These are phyloP conservation scores for Bacillus rossius DNA, from an alignment of 1,140 invertebrate species.

Conservation along the genomic window DNA sequence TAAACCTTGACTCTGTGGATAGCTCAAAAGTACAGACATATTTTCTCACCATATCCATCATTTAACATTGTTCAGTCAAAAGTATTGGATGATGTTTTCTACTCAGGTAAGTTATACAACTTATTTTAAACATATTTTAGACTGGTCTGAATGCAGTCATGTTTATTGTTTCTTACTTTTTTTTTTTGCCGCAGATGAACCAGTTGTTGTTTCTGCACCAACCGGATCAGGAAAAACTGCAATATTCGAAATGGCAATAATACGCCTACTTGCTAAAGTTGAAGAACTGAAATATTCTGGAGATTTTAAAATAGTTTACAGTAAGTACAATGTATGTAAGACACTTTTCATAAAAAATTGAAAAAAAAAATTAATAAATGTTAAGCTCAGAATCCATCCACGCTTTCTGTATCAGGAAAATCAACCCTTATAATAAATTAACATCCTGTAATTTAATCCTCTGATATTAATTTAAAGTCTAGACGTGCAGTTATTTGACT, in stretches of 20 bases:
- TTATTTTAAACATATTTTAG: neutral
- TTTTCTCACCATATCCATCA: slow-evolving; percentile 55
- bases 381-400: too few relatives aligned
- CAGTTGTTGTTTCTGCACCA: slow-evolving; percentile 67
- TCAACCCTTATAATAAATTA: too few relatives aligned
- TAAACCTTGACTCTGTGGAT: neutral
- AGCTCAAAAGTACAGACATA: slow-evolving; percentile 45
- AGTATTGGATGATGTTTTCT: slow-evolving; percentile 58
- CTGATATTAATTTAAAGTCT: too few relatives aligned
- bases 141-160: slow-evolving; percentile 6
- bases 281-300: slow-evolving; percentile 35
- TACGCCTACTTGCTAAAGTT: slow-evolving; percentile 52
- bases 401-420: too few relatives aligned
- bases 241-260: slow-evolving; percentile 73
- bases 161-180: slow-evolving; percentile 19
- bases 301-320: slow-evolving; percentile 59
- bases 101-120: slow-evolving; percentile 49
- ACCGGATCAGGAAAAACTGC: slow-evolving; percentile 80
- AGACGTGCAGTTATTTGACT: too few relatives aligned
- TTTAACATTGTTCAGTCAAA: slow-evolving; percentile 69
- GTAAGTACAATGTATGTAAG: too few relatives aligned
- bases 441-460: too few relatives aligned
- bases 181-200: slow-evolving; percentile 54
- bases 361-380: too few relatives aligned
- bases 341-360: too few relatives aligned